These are phyloP conservation scores for Naja naja DNA, from an alignment of 2,113 vertebrate genomes.

Conservation along the genomic window DNA sequence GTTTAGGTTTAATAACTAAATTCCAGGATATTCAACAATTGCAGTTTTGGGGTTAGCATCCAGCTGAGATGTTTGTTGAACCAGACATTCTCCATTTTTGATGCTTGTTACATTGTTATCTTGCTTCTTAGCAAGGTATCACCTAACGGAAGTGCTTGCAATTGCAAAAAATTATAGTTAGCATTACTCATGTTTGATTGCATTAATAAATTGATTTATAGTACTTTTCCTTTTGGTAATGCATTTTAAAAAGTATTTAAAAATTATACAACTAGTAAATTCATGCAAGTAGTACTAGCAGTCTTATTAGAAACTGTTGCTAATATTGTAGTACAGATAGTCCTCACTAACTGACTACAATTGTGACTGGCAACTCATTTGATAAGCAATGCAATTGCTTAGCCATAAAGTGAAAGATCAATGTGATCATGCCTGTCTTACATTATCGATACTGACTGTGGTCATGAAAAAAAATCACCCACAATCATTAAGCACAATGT, in stretches of 20 bases:
- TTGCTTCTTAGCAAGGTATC: not conserved
- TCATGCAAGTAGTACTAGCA: not conserved
- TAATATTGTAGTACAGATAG: not conserved
- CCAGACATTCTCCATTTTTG: not conserved
- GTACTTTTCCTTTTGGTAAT: not conserved
- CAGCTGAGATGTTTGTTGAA: not conserved
- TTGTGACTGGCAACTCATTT: not conserved
- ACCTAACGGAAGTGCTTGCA: not conserved
- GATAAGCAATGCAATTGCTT: not conserved
- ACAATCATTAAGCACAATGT: not conserved
- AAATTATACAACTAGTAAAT: not conserved
- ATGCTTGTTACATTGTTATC: not conserved
- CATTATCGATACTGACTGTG: not conserved
- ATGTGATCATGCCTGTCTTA: not conserved
- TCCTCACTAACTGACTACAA: not conserved
- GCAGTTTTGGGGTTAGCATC: not conserved
- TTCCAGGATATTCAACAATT: not conserved
- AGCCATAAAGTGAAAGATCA: not conserved
- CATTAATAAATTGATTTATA: not conserved
- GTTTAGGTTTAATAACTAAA: not conserved
- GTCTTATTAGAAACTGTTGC: not conserved
- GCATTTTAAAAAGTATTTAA: not conserved
- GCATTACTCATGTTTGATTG: not conserved
- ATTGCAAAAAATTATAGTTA: not conserved
- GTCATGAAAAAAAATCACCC: not conserved